phyloP scores from a whole-genome alignment of 2,797 vertebrate species.

The Pachyuromys duprasi region DNA sequence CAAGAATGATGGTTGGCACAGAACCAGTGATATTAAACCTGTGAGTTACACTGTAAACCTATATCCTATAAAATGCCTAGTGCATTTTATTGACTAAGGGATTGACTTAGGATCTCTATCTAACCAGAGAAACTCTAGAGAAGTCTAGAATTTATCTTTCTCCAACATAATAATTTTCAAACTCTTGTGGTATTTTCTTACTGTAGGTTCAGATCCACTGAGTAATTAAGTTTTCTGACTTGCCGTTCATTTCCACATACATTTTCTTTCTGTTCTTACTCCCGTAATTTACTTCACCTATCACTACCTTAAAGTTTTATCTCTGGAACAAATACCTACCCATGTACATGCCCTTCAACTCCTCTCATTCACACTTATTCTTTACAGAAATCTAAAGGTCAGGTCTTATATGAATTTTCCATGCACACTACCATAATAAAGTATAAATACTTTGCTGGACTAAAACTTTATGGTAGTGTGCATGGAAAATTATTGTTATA shows the following conservation, averaged over 20 bases:
- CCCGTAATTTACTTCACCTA: neutral
- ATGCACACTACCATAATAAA: neutral
- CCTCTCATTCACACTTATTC: neutral
- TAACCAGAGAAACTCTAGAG: neutral
- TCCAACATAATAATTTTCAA: neutral
- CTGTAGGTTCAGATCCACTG: neutral
- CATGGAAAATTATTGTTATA: too few species aligned
- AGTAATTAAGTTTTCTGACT: conserved; percentile 14
- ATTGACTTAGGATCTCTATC: neutral
- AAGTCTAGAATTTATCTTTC: neutral
- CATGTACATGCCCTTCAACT: neutral
- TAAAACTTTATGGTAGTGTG: too few species aligned
- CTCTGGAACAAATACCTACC: neutral
- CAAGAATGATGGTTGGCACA: neutral
- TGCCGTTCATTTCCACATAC: neutral
- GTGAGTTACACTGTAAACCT: neutral
- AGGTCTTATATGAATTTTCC: neutral
- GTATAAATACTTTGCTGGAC: neutral
- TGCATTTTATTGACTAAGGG: too few species aligned
- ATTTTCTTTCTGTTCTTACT: conserved; percentile 5
- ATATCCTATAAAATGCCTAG: conserved; percentile 4
- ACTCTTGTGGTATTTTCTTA: neutral
- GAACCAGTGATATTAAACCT: neutral
- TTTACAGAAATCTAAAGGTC: neutral
- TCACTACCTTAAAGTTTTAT: neutral